Base-by-base conservation (phyloP, 2,797 vertebrate species). In the Scarus forsteni region DNA sequence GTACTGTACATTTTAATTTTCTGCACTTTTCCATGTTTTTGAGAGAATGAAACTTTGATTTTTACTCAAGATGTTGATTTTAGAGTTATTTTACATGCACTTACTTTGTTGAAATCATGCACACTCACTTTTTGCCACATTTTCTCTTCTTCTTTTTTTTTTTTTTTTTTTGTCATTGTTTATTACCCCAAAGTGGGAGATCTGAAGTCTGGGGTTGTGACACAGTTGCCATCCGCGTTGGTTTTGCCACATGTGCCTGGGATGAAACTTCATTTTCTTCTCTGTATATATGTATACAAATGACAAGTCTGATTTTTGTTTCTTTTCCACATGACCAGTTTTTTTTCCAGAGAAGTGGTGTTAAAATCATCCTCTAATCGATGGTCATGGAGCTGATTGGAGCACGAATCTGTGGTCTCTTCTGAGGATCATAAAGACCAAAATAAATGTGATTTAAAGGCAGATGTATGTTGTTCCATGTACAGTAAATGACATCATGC, bases 231-330 rank as follows among this genome's bases (percentile, higher is more conserved):
- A 65, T 89, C 78, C 62, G 56, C 73, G 90, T 90, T 78, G 80
- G 90, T 94, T 92, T 89, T 90, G 87, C 94, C 93, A 88, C 90
- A 93, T 50, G 89, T 94, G 92, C 90, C 93, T 94, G 90, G 88
- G 79, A 87, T 86, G 75, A 75, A 77, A 72, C 50, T 61, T 57
- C 48, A 42, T 65, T 76, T 59, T 70, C 67, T 66, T 27, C 60
- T 65, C 43, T 72, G 72, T 86, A 75, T 65, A 78, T 75, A 60
- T 77, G 61, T 80, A 74, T 52, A 66, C 55, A 74, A 63, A 76
- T 73, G 12, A 79, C 27, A 12, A 36, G 18, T 72, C 44, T 67
- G 49, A 58, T 75, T 48, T 53, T 64, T 55, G 70, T 38, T 71
- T 64, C 27, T 45, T 27, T 27, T 27, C 27, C 27, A 27, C 27